Conservation (phyloP, 1,140 invertebrate genomes). For the Solen grandis region DNA sequence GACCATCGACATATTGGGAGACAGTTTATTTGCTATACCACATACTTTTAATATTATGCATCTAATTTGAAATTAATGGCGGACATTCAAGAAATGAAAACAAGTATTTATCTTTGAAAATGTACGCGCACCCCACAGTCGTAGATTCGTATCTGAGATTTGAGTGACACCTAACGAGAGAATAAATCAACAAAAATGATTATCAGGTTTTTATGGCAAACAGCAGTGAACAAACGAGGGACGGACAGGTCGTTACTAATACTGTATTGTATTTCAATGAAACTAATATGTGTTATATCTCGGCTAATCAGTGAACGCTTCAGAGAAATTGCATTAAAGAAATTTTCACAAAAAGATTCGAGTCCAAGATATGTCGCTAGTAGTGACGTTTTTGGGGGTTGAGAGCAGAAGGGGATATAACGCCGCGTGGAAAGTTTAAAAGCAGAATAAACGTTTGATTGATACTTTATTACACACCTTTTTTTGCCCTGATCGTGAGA, state of each 20-base stretch:
- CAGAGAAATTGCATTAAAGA: slow-evolving; percentile 41
- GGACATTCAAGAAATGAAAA: slow-evolving; percentile 54
- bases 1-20: no score
- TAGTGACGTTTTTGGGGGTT: not conserved
- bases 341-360: slow-evolving; percentile 43
- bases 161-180: slow-evolving; percentile 53
- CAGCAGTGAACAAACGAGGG: slow-evolving; percentile 24
- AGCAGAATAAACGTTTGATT: slow-evolving; percentile 10
- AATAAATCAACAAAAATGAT: slow-evolving; percentile 41
- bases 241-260: slow-evolving; percentile 20
- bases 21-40: no score
- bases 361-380: not conserved
- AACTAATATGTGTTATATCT: slow-evolving; percentile 48
- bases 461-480: slow-evolving; percentile 37
- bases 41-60: slow-evolving; percentile 25
- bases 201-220: slow-evolving; percentile 52
- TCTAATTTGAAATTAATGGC: slow-evolving; percentile 58
- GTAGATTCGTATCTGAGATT: slow-evolving; percentile 29
- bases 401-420: not conserved
- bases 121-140: not conserved
- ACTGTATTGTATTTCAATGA: slow-evolving; percentile 54
- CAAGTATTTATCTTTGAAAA: slow-evolving; percentile 48
- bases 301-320: slow-evolving; percentile 40
- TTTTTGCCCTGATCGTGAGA: not conserved
- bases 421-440: slow-evolving; percentile 34